Conservation (phyloP, 2,888 invertebrate species). For the Parnassius orleans region DNA sequence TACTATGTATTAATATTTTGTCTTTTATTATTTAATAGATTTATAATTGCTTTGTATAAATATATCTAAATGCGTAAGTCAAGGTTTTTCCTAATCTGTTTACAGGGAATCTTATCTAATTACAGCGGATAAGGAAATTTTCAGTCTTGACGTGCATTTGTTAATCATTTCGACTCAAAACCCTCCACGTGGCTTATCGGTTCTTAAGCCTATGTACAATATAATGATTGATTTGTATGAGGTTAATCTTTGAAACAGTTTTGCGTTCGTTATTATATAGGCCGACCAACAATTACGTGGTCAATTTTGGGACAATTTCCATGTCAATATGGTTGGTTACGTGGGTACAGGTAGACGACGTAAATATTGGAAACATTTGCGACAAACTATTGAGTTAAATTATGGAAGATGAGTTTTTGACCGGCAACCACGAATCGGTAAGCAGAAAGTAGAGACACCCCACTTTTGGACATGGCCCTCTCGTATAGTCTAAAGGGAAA, state of each 20-base stretch:
- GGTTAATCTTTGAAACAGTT: not conserved
- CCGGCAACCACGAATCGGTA: no score
- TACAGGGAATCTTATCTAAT: constrained; percentile 3
- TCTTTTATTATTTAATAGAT: no score
- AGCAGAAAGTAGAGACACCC: no score
- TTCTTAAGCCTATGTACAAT: not conserved
- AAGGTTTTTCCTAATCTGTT: constrained; percentile 7
- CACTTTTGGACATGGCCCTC: no score
- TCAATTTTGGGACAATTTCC: no score
- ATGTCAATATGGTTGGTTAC: no score
- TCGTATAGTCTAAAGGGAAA: no score
- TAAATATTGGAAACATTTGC: no score
- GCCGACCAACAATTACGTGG: not conserved
- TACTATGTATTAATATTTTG: no score
- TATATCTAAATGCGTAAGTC: constrained; percentile 5
- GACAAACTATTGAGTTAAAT: no score
- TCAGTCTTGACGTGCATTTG: not conserved
- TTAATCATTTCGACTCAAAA: not conserved
- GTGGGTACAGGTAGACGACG: no score
- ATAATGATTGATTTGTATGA: not conserved
- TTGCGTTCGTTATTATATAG: not conserved
- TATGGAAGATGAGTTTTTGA: no score
- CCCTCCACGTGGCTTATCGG: not conserved
- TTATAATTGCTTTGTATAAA: not conserved
- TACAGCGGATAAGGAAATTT: constrained; percentile 2